Percentiles rank a stretch among this genome's conserved stretches.
phyloP scores from a whole-genome alignment of 2,113 vertebrate species.

The Dromiciops gliroides region DNA sequence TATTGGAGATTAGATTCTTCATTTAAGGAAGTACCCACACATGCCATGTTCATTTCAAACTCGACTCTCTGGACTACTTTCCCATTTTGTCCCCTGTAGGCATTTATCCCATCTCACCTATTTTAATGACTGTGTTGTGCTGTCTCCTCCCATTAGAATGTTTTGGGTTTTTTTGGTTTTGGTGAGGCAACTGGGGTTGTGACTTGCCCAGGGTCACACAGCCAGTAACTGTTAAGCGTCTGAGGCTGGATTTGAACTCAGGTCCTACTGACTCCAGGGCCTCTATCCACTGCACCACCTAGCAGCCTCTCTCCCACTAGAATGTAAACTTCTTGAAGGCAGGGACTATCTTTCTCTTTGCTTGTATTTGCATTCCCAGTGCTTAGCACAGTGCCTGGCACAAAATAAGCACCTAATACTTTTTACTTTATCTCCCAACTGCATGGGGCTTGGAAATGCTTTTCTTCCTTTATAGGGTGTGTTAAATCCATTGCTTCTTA shows the following conservation, averaged over 20 bases:
- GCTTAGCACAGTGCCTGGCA: background rate
- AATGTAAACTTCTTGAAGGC: background rate
- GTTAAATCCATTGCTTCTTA: background rate
- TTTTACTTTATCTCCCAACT: background rate
- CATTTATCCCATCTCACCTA: background rate
- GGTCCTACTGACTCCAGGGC: too few relatives aligned
- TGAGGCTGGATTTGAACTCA: too few relatives aligned
- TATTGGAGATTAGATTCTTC: background rate
- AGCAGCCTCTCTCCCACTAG: too few relatives aligned
- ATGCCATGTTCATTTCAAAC: background rate
- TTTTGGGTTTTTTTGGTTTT: too few relatives aligned
- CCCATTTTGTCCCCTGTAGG: background rate
- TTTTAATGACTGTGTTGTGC: background rate
- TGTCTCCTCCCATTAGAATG: background rate
- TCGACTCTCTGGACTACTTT: background rate
- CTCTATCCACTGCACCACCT: too few relatives aligned
- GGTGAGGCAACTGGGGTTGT: too few relatives aligned
- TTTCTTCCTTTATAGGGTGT: background rate
- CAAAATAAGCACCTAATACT: background rate
- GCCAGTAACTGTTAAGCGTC: too few relatives aligned
- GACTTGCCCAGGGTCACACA: too few relatives aligned
- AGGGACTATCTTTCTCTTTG: background rate
- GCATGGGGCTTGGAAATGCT: background rate
- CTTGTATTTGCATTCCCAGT: background rate
- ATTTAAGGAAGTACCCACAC: background rate